Conservation (phyloP, 2,888 invertebrate species). For the Zaprionus bogoriensis region DNA sequence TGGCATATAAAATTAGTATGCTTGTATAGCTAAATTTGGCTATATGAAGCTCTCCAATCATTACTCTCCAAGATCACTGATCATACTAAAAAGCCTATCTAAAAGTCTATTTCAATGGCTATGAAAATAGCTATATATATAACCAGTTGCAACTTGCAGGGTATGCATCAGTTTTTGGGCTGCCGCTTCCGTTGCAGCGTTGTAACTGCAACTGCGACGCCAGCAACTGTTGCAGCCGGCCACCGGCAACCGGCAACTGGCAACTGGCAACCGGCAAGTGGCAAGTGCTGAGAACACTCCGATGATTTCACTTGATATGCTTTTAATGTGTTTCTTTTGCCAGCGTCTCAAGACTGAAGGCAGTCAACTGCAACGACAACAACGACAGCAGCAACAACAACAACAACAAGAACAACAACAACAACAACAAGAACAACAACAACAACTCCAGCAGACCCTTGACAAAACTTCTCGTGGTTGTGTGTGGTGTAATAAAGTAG, state of each 20-base stretch:
- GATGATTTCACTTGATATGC: conserved; percentile 73
- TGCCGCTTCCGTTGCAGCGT: not conserved
- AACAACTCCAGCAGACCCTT: conserved; percentile 42
- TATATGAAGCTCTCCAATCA: too few species aligned
- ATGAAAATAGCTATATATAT: too few species aligned
- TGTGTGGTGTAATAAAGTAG: conserved; percentile 72
- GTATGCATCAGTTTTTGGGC: not conserved
- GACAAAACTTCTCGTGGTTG: conserved; percentile 16
- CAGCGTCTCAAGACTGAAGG: conserved; percentile 32
- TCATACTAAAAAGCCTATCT: too few species aligned
- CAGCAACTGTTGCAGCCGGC: conserved; percentile 4
- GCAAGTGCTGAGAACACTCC: conserved; percentile 58
- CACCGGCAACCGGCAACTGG: conserved; percentile 22
- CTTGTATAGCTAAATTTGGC: too few species aligned
- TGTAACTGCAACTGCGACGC: not conserved
- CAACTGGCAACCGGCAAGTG: conserved; percentile 36
- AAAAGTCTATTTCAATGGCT: too few species aligned
- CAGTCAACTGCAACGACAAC: conserved; percentile 67
- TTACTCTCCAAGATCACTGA: too few species aligned
- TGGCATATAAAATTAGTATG: too few species aligned
- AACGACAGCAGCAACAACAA: not conserved
- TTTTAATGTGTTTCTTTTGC: conserved; percentile 75
- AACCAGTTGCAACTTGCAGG: too few species aligned
- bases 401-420: not conserved
- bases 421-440: conserved; percentile 54